Evolutionary conservation across 2,113 vertebrate species (phyloP).

Genomic region (Pyrgilauda ruficollis): DNA sequence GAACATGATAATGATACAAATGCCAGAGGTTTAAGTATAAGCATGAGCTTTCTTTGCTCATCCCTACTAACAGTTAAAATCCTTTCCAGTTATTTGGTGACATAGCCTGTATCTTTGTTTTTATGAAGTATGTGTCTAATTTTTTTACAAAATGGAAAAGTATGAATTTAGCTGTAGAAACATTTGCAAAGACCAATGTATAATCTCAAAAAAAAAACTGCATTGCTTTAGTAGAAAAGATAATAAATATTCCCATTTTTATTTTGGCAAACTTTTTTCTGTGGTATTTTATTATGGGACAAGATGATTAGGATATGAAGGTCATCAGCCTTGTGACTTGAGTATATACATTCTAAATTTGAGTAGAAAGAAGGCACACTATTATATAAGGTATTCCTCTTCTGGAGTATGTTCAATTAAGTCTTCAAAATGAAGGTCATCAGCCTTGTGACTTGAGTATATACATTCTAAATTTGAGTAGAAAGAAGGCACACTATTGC

Average conservation of each 20-base stretch:
- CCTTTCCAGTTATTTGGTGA: conserved; percentile 42
- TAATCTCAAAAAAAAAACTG: conserved; percentile 51
- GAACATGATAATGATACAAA: conserved; percentile 22
- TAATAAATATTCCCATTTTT: conserved; percentile 74
- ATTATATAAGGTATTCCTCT: background rate
- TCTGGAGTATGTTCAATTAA: background rate
- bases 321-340: background rate
- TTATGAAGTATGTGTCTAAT: conserved; percentile 64
- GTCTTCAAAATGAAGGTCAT: background rate
- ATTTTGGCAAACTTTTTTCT: conserved; percentile 71
- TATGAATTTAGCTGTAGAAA: conserved; percentile 53
- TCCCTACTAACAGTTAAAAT: conserved; percentile 44
- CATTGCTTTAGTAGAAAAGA: conserved; percentile 66
- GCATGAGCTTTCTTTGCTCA: conserved; percentile 61
- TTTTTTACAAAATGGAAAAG: conserved; percentile 54
- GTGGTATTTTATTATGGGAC: conserved; percentile 51
- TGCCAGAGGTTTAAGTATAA: conserved; percentile 31
- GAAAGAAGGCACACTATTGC: background rate
- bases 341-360: background rate
- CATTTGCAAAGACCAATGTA: conserved; percentile 58
- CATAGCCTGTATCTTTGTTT: conserved; percentile 49
- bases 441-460: background rate
- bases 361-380: background rate
- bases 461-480: background rate
- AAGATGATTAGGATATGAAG: background rate